Evolutionary conservation across 1,140 invertebrate genomes (phyloP), one percentile per base, ranked within the genome.

Genomic region (Formica exsecta): DNA sequence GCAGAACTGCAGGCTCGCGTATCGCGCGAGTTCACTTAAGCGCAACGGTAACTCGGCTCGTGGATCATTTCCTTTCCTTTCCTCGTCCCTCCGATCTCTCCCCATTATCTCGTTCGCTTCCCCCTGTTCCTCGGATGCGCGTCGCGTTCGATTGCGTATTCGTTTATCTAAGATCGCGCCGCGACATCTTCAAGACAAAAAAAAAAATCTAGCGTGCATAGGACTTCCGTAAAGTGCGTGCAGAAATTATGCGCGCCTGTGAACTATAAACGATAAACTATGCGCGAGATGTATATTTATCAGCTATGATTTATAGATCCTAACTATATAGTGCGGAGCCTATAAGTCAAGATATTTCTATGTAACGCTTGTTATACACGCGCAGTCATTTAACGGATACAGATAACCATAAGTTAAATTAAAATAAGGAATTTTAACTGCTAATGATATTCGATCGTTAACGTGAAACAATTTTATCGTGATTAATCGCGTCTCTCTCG

Each of bases 21-120:
- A 93, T 93, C 90, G 41, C 44, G 44, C 44, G 87, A 54, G 77
- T 86, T 81, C 85, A 89, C 86, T 90, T 91, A 92, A 54, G 70
- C 85, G 89, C 90, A 93, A 93, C 92, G 93, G 93, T 93, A 93
- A 91, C 71, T 65, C 19, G 48, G 19, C 51, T 80, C 75, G 48
- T 68, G 75, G 62, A 89, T 89, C 87, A 86, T 71, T 89, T 65
- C 36, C 38, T 71, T 86, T 65, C 22, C 29, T 59, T 48, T 54
- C 19, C 73, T 41, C 66, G 32, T 70, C 25, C 61, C 65, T 44
- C 54, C 36, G 62, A 38, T 51, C 61, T 41, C 22, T 54, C 16
- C 73, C 41, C 9, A 38, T 41, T 38, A 29, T 84, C 54, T 6
- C 66, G 16, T 84, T 85, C n/a, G n/a, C 48, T 51, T 29, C 36